Percentiles rank a stretch among this genome's conserved stretches.
phyloP scores from a whole-genome alignment of 2,113 vertebrate genomes.

The Chaenocephalus aceratus region DNA sequence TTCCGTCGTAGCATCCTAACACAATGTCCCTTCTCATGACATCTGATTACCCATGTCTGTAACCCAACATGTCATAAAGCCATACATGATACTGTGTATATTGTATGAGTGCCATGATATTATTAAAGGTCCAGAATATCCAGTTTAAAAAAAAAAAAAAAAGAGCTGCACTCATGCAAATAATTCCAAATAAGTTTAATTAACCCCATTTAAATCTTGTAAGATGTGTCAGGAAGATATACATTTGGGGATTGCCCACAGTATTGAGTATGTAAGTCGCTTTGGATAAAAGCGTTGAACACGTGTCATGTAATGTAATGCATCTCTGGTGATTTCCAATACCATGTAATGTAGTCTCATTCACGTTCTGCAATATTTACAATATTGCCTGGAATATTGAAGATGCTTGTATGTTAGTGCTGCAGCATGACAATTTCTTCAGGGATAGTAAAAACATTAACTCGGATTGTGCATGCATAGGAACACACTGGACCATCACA shows the following conservation, averaged over 20 bases:
- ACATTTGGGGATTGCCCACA: background rate
- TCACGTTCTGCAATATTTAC: slow-evolving; percentile 1
- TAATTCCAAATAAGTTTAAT: slow-evolving; percentile 3
- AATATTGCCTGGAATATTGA: slow-evolving; percentile 30
- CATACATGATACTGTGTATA: background rate
- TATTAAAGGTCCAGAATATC: background rate
- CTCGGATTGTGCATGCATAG: slow-evolving; percentile 4
- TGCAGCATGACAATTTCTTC: slow-evolving; percentile 36
- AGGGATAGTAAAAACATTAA: slow-evolving; percentile 40
- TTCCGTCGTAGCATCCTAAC: background rate
- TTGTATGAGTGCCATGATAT: background rate
- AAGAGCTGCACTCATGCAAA: slow-evolving; percentile 1
- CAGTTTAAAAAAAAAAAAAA: too few species aligned
- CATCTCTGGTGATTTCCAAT: slow-evolving; percentile 14
- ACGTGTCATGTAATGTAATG: too few species aligned
- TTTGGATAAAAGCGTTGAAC: too few species aligned
- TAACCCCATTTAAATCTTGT: background rate
- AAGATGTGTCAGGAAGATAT: background rate
- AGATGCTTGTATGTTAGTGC: slow-evolving; percentile 8
- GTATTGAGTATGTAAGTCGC: too few species aligned
- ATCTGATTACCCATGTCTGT: background rate
- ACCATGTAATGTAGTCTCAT: background rate
- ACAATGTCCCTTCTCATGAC: background rate
- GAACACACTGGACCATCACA: slow-evolving; percentile 32
- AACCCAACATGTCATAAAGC: background rate